Conservation (phyloP, 2,113 vertebrate species). For the Axis porcinus region DNA sequence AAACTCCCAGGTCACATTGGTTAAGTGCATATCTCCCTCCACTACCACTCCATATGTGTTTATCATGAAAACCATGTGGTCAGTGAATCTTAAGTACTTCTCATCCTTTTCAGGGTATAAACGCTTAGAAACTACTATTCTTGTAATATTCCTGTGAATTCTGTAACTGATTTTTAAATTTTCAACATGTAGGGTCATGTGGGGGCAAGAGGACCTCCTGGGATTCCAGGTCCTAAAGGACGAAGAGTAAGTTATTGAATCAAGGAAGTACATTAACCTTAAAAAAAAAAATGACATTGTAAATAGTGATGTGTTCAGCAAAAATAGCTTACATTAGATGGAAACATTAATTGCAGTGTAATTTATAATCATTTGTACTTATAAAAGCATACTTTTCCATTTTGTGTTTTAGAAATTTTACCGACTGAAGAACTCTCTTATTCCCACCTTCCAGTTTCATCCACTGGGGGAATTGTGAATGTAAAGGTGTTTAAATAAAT, state of each 20-base stretch:
- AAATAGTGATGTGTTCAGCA: not conserved
- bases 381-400: constrained; percentile 17
- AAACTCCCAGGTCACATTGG: not conserved
- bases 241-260: constrained; percentile 82
- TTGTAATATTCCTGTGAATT: not conserved
- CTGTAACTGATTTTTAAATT: constrained; percentile 20
- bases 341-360: not conserved
- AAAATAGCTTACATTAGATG: not conserved
- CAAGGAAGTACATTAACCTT: not conserved
- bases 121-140: not conserved
- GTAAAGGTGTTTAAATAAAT: not conserved
- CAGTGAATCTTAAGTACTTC: not conserved
- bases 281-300: not conserved
- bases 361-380: not conserved
- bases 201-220: constrained; percentile 87
- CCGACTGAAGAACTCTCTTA: not conserved
- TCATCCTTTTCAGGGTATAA: not conserved
- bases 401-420: not conserved
- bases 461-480: not conserved
- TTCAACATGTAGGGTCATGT: constrained; percentile 84
- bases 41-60: not conserved
- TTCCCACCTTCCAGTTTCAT: not conserved
- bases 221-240: constrained; percentile 89
- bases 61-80: not conserved
- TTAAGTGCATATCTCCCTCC: not conserved